Conservation (phyloP, 2,888 invertebrate genomes). For the Hypomecis atomaria region DNA sequence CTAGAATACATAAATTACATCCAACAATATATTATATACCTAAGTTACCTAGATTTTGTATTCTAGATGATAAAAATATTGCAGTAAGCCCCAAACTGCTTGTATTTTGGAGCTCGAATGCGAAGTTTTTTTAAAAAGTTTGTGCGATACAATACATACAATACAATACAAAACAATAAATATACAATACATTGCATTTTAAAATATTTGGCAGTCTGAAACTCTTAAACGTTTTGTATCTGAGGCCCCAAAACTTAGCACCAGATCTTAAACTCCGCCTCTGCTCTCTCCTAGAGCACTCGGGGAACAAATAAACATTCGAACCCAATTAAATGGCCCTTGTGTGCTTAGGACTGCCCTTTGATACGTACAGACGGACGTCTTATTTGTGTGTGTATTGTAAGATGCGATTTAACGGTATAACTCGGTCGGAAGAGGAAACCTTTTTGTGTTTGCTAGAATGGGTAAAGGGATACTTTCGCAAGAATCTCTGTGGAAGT, state of each 20-base stretch:
- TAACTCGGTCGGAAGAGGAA: conserved; percentile 39
- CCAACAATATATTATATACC: too few relatives aligned
- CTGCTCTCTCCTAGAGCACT: conserved; percentile 44
- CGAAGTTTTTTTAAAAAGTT: too few relatives aligned
- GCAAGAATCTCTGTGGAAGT: conserved; percentile 32
- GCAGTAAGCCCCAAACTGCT: too few relatives aligned
- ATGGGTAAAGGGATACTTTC: conserved; percentile 42
- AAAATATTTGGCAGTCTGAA: neutral
- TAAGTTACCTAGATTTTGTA: too few relatives aligned
- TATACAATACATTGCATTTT: too few relatives aligned
- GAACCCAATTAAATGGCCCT: conserved; percentile 75
- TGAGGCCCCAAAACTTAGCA: neutral
- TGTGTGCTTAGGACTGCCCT: conserved; percentile 69
- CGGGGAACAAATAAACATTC: conserved; percentile 63
- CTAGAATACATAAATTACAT: too few relatives aligned
- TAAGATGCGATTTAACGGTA: conserved; percentile 39
- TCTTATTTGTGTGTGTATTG: conserved; percentile 45
- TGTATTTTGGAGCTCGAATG: too few relatives aligned
- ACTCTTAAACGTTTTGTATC: too few relatives aligned
- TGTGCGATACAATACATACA: too few relatives aligned
- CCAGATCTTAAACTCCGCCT: conserved; percentile 7
- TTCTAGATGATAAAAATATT: too few relatives aligned
- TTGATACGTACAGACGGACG: conserved; percentile 42
- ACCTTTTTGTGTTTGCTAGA: conserved; percentile 39
- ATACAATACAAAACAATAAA: too few relatives aligned